phyloP scores from a whole-genome alignment of 2,113 vertebrate genomes.

The Chionodraco myersi region DNA sequence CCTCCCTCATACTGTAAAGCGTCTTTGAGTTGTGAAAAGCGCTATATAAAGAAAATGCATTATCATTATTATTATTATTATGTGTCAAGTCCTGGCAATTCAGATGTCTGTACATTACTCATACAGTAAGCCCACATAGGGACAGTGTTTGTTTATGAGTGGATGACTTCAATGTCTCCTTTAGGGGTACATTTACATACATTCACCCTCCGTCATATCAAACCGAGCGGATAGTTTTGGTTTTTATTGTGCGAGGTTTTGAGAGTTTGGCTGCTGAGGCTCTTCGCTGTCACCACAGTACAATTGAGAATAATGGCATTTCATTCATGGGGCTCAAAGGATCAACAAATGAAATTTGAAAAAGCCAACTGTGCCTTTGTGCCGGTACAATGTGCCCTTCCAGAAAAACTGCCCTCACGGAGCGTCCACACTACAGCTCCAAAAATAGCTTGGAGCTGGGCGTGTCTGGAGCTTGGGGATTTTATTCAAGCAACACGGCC shows the following conservation, averaged over 20 bases:
- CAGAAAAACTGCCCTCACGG: conserved; percentile 1
- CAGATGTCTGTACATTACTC: background rate
- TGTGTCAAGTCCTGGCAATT: background rate
- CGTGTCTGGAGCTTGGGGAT: too few relatives aligned
- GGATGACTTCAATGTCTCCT: background rate
- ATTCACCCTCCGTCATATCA: background rate
- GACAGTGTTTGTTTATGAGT: background rate
- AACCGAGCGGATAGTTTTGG: background rate
- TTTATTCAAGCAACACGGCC: too few relatives aligned
- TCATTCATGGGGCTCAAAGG: conserved; percentile 37
- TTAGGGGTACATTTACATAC: background rate
- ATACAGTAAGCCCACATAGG: background rate
- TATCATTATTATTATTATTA: background rate
- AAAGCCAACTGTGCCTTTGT: conserved; percentile 20
- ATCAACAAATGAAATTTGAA: conserved; percentile 25
- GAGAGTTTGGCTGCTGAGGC: conserved; percentile 15
- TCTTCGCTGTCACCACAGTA: conserved; percentile 18
- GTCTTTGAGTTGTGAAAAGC: too few relatives aligned
- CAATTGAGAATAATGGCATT: conserved; percentile 40
- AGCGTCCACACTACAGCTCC: too few relatives aligned
- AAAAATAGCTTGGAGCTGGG: too few relatives aligned
- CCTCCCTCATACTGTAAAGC: too few relatives aligned
- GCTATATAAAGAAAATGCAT: too few relatives aligned
- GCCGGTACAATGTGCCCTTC: conserved; percentile 10
- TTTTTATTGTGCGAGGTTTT: conserved; percentile 21